phyloP scores from a whole-genome alignment of 2,113 vertebrate species.

The Thymallus thymallus region DNA sequence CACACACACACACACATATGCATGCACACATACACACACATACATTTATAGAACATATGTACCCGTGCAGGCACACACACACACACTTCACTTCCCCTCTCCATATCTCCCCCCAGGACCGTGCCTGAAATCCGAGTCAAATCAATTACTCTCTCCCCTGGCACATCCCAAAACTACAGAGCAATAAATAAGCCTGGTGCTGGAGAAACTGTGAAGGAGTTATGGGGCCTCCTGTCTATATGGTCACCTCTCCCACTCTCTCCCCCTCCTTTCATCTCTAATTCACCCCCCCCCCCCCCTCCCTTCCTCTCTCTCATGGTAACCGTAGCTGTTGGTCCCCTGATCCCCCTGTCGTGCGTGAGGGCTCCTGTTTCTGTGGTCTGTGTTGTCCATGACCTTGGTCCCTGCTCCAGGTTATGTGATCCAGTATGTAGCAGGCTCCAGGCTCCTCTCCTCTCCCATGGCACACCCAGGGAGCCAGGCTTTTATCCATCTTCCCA shows the following conservation, averaged over 20 bases:
- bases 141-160: conserved; percentile 63
- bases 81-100: conserved; percentile 38
- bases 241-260: background rate
- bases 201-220: conserved; percentile 32
- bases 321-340: background rate
- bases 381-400: conserved; percentile 40
- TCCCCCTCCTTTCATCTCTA: background rate
- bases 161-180: conserved; percentile 66
- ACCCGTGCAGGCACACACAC: conserved; percentile 1
- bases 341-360: background rate
- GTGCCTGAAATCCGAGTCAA: conserved; percentile 71
- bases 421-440: conserved; percentile 63
- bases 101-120: conserved; percentile 54
- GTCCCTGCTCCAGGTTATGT: conserved; percentile 51
- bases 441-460: background rate
- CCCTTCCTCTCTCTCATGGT: background rate
- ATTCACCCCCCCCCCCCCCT: background rate
- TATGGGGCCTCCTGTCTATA: conserved; percentile 57
- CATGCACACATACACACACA: conserved; percentile 5
- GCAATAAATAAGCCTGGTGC: conserved; percentile 69
- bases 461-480: background rate
- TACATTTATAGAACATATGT: conserved; percentile 12
- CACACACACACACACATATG: background rate
- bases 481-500: conserved; percentile 21
- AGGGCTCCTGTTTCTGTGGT: conserved; percentile 11